Evolutionary conservation across 2,888 invertebrate genomes (phyloP).

Genomic region (Hirtodrosophila cameraria): DNA sequence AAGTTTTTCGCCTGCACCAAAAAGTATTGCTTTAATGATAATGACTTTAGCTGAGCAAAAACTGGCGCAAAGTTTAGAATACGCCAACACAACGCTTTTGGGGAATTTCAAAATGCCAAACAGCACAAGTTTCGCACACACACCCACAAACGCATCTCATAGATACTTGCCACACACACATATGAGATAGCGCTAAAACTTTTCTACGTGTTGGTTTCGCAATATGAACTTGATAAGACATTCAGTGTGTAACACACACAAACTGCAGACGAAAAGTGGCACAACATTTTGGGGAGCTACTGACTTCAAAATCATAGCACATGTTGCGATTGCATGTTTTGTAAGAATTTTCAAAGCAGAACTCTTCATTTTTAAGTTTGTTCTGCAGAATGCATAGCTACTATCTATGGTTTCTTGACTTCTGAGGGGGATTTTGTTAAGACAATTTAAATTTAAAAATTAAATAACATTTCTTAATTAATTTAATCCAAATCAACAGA

Average conservation of each 20-base stretch:
- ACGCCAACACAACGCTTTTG: constrained; percentile 71
- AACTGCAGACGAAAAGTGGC: constrained; percentile 26
- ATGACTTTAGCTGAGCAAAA: constrained; percentile 74
- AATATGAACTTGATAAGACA: constrained; percentile 72
- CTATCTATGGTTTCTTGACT: too few relatives aligned
- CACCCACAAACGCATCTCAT: constrained; percentile 9
- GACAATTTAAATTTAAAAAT: too few relatives aligned
- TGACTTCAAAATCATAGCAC: constrained; percentile 2
- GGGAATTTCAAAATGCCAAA: constrained; percentile 71
- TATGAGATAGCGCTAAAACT: constrained; percentile 52
- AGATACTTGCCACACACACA: constrained; percentile 24
- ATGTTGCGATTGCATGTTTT: constrained; percentile 3
- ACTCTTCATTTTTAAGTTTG: background rate
- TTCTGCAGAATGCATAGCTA: background rate
- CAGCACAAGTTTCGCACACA: constrained; percentile 58
- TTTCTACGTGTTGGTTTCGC: constrained; percentile 67
- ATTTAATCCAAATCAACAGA: too few relatives aligned
- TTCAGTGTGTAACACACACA: constrained; percentile 12
- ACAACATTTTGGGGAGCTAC: constrained; percentile 2
- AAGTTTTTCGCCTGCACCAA: constrained; percentile 61
- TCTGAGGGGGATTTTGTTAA: too few relatives aligned
- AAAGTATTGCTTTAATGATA: constrained; percentile 77
- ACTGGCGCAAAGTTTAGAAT: constrained; percentile 74
- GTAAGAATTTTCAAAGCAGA: constrained; percentile 4
- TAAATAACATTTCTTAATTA: too few relatives aligned